Percentiles rank a stretch among this genome's conserved stretches.
Evolutionary conservation across 2,888 invertebrate species (phyloP).

Genomic region (Drosophila mimetica): DNA sequence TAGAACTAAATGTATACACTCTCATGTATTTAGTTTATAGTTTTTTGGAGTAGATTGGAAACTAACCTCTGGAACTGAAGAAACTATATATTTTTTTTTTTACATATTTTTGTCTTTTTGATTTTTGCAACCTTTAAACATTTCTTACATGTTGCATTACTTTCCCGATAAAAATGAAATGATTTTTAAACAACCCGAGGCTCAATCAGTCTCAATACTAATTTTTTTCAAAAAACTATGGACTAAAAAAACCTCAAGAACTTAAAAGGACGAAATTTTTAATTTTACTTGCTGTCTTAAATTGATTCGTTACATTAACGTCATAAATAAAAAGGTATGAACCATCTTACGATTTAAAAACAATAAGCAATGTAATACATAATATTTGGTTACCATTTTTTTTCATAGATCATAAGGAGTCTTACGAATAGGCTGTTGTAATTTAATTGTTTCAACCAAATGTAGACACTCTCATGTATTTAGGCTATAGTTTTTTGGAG

Average conservation of each 20-base stretch:
- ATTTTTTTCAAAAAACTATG: background rate
- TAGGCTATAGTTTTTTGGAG: background rate
- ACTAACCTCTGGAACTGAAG: too few relatives aligned
- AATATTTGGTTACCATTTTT: background rate
- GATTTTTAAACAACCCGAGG: too few relatives aligned
- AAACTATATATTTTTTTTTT: background rate
- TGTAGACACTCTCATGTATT: background rate
- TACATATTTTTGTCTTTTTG: too few relatives aligned
- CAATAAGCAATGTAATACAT: background rate
- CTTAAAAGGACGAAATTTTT: background rate
- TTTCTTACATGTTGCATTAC: too few relatives aligned
- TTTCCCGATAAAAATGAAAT: too few relatives aligned
- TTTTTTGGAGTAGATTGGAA: background rate
- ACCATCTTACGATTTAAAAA: background rate
- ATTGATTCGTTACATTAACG: slow-evolving; percentile 1
- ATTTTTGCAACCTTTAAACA: too few relatives aligned
- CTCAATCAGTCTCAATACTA: background rate
- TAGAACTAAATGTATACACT: background rate
- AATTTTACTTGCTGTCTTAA: background rate
- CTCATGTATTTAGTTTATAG: background rate
- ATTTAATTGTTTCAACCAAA: background rate
- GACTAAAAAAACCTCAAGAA: background rate
- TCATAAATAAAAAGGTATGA: background rate
- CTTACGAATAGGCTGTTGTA: background rate
- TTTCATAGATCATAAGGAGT: background rate